Base-by-base conservation (phyloP, 1,140 invertebrate species). In the Linepithema humile region DNA sequence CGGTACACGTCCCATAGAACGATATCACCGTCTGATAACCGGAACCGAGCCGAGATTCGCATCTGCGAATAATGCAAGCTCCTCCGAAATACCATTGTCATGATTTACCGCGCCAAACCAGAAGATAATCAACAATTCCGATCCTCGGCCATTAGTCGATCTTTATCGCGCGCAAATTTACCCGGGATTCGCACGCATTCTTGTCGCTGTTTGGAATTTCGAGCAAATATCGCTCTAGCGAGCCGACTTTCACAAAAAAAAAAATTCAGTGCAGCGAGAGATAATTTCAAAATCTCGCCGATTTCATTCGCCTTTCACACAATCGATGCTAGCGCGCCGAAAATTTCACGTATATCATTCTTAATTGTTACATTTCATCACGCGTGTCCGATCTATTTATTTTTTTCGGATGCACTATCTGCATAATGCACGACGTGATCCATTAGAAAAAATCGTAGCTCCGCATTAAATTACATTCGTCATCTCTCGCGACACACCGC, bases 391-490 rank as follows among this genome's bases (percentile, higher is more conserved):
- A 65, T n/a, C n/a, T 26, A 65, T 65, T 64, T 23, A 3, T 45
- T 40, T 17, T 45, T 45, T 45, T 45, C 43, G 12, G 10, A 45
- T 15, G 57, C 38, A 1, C n/a, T 29, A 35, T 62, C 35, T 12
- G 9, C 7, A 20, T 62, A 75, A 74, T 59, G 70, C 35, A 17
- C 70, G 12, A 45, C n/a, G 43, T 35, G 43, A 9, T 15, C 43
- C 73, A 20, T 35, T 12, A 40, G 1, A 64, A 57, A 9, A 45
- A 15, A 9, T 45, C 26, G 45, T 12, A 9, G 38, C 40, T 38
- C 40, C 29, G 38, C 43, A 65, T 77, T 77, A 77, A 65, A 77
- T 77, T 65, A 35, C 73, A 77, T 77, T 77, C 65, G 50, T 77
- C 65, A 77, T 64, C n/a, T 77, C 73, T 64, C 40, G 29, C 40